A percentile compares a stretch with the other conserved stretches of the same genome.
Conservation (phyloP, 2,888 invertebrate genomes). For the Cephalotes varians region DNA sequence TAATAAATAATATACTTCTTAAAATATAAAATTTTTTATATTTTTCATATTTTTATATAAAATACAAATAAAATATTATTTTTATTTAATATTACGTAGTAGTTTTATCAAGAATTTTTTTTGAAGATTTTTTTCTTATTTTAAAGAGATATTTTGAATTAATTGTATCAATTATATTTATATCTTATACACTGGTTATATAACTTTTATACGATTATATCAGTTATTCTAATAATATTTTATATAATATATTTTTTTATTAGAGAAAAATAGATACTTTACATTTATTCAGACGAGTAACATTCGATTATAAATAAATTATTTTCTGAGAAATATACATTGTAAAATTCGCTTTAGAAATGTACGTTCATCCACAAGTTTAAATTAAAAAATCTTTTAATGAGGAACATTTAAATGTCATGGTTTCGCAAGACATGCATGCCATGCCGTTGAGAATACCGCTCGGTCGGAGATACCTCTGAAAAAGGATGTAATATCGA, state of each 20-base stretch:
- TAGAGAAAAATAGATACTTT: neutral
- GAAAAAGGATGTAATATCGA: conserved; percentile 3
- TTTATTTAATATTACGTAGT: neutral
- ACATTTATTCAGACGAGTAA: neutral
- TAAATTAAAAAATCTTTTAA: conserved; percentile 12
- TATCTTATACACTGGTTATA: neutral
- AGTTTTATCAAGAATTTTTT: neutral
- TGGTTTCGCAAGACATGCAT: neutral
- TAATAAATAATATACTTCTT: neutral
- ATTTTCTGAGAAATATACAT: neutral
- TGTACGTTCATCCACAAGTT: neutral
- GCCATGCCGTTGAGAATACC: neutral
- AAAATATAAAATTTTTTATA: neutral
- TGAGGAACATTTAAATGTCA: neutral
- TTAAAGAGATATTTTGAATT: neutral
- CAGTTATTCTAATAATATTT: neutral
- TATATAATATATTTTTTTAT: neutral
- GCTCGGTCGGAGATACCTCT: neutral
- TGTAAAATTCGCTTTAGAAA: neutral
- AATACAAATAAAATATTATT: neutral
- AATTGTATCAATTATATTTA: neutral
- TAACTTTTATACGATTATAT: neutral
- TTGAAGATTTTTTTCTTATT: neutral
- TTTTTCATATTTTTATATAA: neutral
- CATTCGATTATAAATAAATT: neutral